phyloP scores from a whole-genome alignment of 2,113 vertebrate species.

The Apteryx mantelli region DNA sequence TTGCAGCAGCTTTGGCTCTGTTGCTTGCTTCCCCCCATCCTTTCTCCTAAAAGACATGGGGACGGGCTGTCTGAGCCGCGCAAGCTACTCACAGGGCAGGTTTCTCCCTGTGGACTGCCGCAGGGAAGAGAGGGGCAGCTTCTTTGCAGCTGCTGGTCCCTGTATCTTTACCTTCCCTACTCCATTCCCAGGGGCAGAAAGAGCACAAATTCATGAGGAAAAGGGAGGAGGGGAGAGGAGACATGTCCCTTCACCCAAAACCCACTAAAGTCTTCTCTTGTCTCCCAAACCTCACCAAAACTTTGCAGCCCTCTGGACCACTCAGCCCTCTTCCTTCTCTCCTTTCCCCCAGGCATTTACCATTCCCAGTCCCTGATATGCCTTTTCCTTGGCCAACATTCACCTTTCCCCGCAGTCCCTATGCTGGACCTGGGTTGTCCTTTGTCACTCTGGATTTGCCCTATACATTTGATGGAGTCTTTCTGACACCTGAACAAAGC shows the following conservation, averaged over 20 bases:
- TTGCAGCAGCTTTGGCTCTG: accelerated
- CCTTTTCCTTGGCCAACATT: accelerated
- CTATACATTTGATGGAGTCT: not conserved
- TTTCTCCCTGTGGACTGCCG: not conserved
- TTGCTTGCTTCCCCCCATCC: not conserved
- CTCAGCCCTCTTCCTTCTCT: not conserved
- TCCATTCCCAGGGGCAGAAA: not conserved
- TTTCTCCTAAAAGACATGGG: not conserved
- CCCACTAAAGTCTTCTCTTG: not conserved
- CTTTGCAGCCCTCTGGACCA: not conserved
- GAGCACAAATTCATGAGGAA: not conserved
- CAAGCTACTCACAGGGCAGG: accelerated
- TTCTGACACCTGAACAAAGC: not conserved
- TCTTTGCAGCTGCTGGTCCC: accelerated
- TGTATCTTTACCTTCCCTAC: not conserved
- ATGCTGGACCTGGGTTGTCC: accelerated
- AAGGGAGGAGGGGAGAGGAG: not conserved
- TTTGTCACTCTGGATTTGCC: not conserved
- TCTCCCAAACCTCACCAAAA: not conserved
- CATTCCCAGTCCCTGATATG: not conserved
- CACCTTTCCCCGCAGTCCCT: not conserved
- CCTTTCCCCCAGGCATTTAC: not conserved
- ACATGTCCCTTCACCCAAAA: not conserved
- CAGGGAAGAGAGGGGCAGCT: not conserved
- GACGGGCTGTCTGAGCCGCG: accelerated